Evolutionary conservation across 2,113 vertebrate species (phyloP).

Genomic region (Acrocephalus kingi): DNA sequence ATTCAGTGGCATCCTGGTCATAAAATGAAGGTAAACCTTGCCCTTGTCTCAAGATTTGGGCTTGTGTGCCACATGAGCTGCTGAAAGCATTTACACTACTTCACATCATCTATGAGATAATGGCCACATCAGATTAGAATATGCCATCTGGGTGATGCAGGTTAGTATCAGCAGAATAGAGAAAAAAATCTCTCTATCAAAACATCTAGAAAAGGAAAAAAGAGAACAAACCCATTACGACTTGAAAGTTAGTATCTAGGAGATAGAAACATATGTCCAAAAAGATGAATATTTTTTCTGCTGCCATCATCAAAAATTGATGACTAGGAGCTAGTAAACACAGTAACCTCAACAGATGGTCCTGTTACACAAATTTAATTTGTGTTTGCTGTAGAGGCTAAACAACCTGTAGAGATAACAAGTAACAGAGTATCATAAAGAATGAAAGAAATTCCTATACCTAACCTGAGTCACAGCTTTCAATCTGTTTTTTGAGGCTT

Average conservation of each 20-base stretch:
- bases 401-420: not conserved
- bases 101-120: not conserved
- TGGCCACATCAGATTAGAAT: not conserved
- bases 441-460: not conserved
- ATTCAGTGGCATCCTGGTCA: not conserved
- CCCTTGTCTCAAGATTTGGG: not conserved
- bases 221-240: not conserved
- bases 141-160: fast-evolving
- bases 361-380: not conserved
- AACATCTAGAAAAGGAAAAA: not conserved
- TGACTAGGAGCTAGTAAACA: not conserved
- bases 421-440: not conserved
- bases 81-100: not conserved
- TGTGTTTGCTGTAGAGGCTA: not conserved
- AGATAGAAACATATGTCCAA: not conserved
- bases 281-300: not conserved
- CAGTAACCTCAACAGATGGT: not conserved
- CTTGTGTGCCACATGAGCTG: not conserved
- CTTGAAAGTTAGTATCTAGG: not conserved
- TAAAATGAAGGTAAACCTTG: not conserved
- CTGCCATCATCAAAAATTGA: not conserved
- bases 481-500: not conserved
- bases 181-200: not conserved
- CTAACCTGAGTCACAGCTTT: not conserved
- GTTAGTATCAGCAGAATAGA: not conserved